A percentile compares a stretch with the other conserved stretches of the same genome.
phyloP scores from a whole-genome alignment of 2,888 invertebrate species.

The Temnothorax unifasciatus region DNA sequence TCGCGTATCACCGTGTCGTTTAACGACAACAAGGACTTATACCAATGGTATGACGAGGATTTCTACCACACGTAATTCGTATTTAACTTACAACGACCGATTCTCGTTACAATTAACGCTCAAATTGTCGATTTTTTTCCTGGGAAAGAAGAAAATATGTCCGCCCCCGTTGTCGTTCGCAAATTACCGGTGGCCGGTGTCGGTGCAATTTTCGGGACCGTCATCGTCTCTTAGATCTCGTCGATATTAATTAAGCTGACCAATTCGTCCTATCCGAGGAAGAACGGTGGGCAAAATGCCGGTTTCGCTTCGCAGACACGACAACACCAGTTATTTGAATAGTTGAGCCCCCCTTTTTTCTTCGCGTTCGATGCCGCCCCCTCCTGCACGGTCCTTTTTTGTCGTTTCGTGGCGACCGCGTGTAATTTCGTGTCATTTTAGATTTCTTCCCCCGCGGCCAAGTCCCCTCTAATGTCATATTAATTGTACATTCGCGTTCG shows the following conservation, averaged over 20 bases:
- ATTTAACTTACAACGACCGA: background rate
- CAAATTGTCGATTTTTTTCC: background rate
- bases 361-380: conserved; percentile 18
- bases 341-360: conserved; percentile 19
- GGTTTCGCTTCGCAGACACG: conserved; percentile 62
- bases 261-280: conserved; percentile 16
- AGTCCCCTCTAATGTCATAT: conserved; percentile 80
- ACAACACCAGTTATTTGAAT: conserved; percentile 71
- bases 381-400: conserved; percentile 42
- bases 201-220: conserved; percentile 49
- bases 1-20: conserved; percentile 22
- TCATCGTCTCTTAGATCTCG: conserved; percentile 24
- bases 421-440: conserved; percentile 77
- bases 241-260: conserved; percentile 56
- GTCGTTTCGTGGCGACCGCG: conserved; percentile 55
- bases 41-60: background rate
- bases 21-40: conserved; percentile 8
- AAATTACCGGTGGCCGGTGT: conserved; percentile 33
- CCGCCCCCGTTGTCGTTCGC: background rate
- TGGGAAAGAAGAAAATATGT: background rate
- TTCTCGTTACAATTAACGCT: background rate
- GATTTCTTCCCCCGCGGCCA: conserved; percentile 71
- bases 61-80: background rate
- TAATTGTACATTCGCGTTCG: conserved; percentile 81
- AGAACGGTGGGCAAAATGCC: conserved; percentile 63